Evolutionary conservation across 2,888 invertebrate genomes (phyloP).

Genomic region (Habroteleia sp.): DNA sequence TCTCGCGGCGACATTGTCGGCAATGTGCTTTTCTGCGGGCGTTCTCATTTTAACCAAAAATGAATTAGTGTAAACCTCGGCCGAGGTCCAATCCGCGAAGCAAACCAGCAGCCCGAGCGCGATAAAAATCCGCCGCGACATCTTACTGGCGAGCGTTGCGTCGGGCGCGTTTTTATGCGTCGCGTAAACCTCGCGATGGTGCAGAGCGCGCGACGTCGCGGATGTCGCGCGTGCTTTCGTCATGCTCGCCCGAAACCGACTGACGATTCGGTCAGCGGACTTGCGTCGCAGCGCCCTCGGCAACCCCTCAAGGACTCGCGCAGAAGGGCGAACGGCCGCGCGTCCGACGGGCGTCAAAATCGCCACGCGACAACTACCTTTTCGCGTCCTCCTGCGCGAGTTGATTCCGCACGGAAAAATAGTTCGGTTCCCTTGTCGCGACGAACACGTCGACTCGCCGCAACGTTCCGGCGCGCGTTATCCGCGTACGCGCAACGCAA

Average conservation of each 20-base stretch:
- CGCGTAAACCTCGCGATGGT: constrained; percentile 24
- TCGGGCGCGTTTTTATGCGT: constrained; percentile 23
- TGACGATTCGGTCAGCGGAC: constrained; percentile 37
- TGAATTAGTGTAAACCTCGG: constrained; percentile 95
- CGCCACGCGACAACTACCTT: constrained; percentile 1
- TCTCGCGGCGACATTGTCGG: constrained; percentile 90
- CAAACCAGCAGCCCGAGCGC: constrained; percentile 57
- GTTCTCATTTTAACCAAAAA: constrained; percentile 95
- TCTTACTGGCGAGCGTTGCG: constrained; percentile 1
- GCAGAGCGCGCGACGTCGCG: constrained; percentile 36
- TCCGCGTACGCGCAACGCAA: constrained; percentile 22
- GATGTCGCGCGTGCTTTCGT: constrained; percentile 69
- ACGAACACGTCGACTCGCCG: background rate
- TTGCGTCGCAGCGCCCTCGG: background rate
- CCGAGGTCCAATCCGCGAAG: constrained; percentile 68
- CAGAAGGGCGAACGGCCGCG: constrained; percentile 36
- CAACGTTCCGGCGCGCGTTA: background rate
- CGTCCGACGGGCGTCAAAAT: constrained; percentile 9
- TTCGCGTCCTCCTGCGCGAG: constrained; percentile 1
- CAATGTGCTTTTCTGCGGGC: constrained; percentile 88
- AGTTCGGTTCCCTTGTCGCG: background rate
- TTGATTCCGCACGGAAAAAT: background rate
- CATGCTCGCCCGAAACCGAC: constrained; percentile 74
- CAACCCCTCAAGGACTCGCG: constrained; percentile 15
- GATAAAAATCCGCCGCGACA: constrained; percentile 24